These are phyloP conservation scores for Xylota segnis DNA, from an alignment of 2,888 invertebrate species.

Conservation along the genomic window DNA sequence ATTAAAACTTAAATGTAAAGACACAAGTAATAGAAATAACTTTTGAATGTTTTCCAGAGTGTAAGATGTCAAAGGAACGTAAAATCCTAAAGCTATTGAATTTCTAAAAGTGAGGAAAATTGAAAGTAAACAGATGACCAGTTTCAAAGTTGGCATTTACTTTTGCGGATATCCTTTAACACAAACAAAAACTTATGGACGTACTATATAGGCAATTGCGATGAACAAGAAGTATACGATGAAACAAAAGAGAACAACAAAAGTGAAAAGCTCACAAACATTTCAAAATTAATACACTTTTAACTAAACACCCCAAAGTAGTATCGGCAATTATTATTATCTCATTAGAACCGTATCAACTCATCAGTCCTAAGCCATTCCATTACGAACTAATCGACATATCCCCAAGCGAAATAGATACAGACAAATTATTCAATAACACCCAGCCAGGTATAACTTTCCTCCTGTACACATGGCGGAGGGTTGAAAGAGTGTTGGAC, in stretches of 20 bases:
- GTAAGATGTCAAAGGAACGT: background rate
- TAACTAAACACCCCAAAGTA: background rate
- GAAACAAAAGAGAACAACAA: too few relatives aligned
- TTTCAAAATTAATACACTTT: too few relatives aligned
- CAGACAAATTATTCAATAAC: slow-evolving; percentile 6
- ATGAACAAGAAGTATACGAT: background rate
- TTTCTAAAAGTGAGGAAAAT: background rate
- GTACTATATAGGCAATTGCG: background rate
- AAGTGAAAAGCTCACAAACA: too few relatives aligned
- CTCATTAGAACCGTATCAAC: background rate
- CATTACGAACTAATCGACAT: background rate
- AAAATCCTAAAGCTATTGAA: background rate
- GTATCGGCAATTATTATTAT: too few relatives aligned
- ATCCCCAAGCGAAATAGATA: background rate
- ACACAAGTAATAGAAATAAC: too few relatives aligned
- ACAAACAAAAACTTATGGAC: too few relatives aligned
- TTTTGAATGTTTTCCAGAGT: background rate
- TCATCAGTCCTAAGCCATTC: background rate
- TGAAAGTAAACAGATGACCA: slow-evolving; percentile 4
- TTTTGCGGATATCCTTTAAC: background rate
- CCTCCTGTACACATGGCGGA: background rate
- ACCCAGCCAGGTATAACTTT: slow-evolving; percentile 12
- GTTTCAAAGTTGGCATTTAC: background rate
- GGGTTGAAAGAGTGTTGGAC: slow-evolving; percentile 4
- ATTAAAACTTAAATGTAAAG: too few relatives aligned